Evolutionary conservation across 2,888 invertebrate genomes (phyloP), one percentile per base, ranked within the genome.

Genomic region (Cephus pygmeus): DNA sequence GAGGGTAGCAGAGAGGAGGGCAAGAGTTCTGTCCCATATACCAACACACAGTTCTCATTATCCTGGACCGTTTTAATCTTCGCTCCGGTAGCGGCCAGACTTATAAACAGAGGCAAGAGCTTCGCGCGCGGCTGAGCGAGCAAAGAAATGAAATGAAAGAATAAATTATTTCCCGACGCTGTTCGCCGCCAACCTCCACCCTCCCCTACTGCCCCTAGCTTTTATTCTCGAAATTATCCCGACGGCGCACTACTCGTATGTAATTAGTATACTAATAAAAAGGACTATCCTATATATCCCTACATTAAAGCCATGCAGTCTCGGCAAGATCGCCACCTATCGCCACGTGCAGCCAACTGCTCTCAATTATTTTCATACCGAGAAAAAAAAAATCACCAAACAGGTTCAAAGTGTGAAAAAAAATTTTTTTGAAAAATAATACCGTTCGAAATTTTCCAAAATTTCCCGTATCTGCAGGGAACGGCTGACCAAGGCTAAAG

Each of bases 51-150:
- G 85, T 87, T 88, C 86, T 88, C 87, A 87, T 88, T 88, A 88
- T 88, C 86, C 79, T 73, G 83, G 83, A 86, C 83, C 84, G 81
- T 88, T 88, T 88, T 88, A 88, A 88, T 88, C 87, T 88, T 85
- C 85, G 82, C 84, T 35, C 80, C 2, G 83, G 82, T 84, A 83
- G 83, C 82, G 79, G 79, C 80, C 82, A 83, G 85, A 87, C 85
- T 86, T 78, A 84, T 85, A 84, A 87, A 84, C 84, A 83, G 83
- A 80, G 79, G 56, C 76, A 76, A 77, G 80, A 75, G 73, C 76
- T 80, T 78, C 79, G 80, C 81, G 79, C 56, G 69, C 79, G 79
- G 75, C 73, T 81, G 75, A 69, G 77, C 75, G 80, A 78, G 77
- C 81, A 80, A 81, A 84, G 83, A 84, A 85, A 85, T 85, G 86